phyloP scores from a whole-genome alignment of 2,113 vertebrate genomes.

The Chroicocephalus ridibundus region DNA sequence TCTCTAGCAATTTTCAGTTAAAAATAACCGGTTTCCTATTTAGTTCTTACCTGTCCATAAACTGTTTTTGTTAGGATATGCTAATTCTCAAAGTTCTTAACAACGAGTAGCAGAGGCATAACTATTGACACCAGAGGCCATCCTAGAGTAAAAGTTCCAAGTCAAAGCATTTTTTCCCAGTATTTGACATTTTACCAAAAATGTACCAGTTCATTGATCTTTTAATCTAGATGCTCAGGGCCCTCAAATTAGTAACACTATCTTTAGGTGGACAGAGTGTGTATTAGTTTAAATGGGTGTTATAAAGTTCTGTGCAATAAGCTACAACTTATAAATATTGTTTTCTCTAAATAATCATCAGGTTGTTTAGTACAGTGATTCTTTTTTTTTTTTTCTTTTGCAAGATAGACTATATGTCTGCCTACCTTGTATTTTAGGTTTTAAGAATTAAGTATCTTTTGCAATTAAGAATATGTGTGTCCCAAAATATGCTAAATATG shows the following conservation, averaged over 20 bases:
- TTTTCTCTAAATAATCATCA: neutral
- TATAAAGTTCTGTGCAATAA: neutral
- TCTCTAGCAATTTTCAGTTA: neutral
- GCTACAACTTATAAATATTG: neutral
- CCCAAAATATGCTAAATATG: neutral
- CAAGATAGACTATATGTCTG: neutral
- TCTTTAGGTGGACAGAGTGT: neutral
- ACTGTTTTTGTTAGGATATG: neutral
- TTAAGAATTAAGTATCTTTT: neutral
- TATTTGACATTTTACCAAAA: neutral
- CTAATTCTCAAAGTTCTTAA: neutral
- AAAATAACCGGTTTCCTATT: neutral
- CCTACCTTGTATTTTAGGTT: neutral
- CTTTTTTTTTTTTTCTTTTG: neutral
- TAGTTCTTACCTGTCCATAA: neutral
- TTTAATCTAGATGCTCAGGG: neutral
- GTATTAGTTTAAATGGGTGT: neutral
- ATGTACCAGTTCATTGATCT: neutral
- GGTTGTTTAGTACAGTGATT: neutral
- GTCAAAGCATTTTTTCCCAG: neutral
- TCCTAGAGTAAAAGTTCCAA: neutral
- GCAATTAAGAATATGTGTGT: neutral
- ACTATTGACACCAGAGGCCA: conserved; percentile 12
- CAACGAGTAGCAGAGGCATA: neutral
- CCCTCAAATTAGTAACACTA: neutral